Percentiles rank a stretch among this genome's conserved stretches.
Evolutionary conservation across 1,140 invertebrate genomes (phyloP).

Genomic region (Octopus sinensis): DNA sequence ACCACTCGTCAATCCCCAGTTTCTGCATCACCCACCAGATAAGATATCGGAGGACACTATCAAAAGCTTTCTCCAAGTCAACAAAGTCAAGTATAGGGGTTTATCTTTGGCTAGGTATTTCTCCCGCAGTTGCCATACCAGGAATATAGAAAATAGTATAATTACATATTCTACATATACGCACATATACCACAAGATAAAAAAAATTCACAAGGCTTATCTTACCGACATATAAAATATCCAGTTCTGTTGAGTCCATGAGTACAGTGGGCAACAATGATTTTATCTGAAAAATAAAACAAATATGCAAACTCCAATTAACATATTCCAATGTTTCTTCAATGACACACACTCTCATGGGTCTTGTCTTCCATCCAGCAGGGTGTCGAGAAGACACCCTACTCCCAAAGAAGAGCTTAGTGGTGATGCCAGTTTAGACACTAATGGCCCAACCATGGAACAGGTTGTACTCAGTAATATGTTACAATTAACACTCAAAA

Average conservation of each 20-base stretch:
- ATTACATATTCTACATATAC: slow-evolving; percentile 31
- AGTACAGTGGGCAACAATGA: slow-evolving; percentile 89
- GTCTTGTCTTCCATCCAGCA: neutral
- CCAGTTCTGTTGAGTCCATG: slow-evolving; percentile 88
- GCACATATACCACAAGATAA: slow-evolving; percentile 59
- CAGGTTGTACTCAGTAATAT: neutral
- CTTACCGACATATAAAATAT: slow-evolving; percentile 74
- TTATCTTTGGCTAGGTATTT: neutral
- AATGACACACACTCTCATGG: neutral
- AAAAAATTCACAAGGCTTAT: slow-evolving; percentile 20
- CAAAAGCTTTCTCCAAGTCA: neutral
- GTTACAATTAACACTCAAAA: neutral
- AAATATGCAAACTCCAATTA: neutral
- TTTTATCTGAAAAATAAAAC: slow-evolving; percentile 63
- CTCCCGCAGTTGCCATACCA: neutral
- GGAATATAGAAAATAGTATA: neutral
- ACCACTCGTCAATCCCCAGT: no score
- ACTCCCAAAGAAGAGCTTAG: neutral
- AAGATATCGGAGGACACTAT: no score
- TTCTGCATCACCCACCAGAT: no score
- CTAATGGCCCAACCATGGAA: neutral
- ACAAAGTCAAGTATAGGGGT: neutral
- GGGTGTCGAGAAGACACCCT: neutral
- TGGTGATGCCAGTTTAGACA: neutral
- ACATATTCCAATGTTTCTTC: neutral